A percentile compares a stretch with the other conserved stretches of the same genome.
Evolutionary conservation across 2,113 vertebrate species (phyloP).

Genomic region (Muntiacus reevesi): DNA sequence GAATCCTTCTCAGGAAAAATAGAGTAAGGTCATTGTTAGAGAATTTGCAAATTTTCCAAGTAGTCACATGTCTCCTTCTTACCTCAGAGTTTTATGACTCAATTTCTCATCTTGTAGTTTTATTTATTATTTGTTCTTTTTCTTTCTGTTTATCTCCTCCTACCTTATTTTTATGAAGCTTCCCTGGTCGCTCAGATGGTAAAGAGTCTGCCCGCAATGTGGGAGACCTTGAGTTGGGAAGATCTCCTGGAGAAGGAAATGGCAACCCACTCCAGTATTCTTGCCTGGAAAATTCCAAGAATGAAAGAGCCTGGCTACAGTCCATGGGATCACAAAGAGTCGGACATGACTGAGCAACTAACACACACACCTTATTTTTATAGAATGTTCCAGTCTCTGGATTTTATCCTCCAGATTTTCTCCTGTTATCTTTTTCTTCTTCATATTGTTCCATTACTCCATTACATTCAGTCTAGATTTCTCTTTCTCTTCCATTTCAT

Average conservation of each 20-base stretch:
- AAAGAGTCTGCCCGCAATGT: not conserved
- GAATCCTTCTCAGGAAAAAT: not conserved
- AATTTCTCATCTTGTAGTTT: not conserved
- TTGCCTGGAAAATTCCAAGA: not conserved
- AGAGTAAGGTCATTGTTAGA: not conserved
- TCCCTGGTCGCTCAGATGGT: not conserved
- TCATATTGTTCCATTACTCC: not conserved
- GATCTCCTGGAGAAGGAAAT: not conserved
- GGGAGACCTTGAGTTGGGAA: not conserved
- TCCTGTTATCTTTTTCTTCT: not conserved
- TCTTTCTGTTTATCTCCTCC: not conserved
- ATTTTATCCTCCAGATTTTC: not conserved
- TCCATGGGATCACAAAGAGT: not conserved
- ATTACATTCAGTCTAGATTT: not conserved
- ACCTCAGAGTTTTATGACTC: not conserved
- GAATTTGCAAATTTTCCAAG: not conserved
- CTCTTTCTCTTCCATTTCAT: not conserved
- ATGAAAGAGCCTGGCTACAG: not conserved
- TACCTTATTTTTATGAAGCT: not conserved
- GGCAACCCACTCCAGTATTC: not conserved
- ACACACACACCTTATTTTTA: not conserved
- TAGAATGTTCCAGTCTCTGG: not conserved
- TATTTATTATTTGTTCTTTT: not conserved
- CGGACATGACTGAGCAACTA: not conserved
- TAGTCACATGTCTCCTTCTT: not conserved